phyloP scores from a whole-genome alignment of 2,797 vertebrate genomes.

The Oreortyx pictus region DNA sequence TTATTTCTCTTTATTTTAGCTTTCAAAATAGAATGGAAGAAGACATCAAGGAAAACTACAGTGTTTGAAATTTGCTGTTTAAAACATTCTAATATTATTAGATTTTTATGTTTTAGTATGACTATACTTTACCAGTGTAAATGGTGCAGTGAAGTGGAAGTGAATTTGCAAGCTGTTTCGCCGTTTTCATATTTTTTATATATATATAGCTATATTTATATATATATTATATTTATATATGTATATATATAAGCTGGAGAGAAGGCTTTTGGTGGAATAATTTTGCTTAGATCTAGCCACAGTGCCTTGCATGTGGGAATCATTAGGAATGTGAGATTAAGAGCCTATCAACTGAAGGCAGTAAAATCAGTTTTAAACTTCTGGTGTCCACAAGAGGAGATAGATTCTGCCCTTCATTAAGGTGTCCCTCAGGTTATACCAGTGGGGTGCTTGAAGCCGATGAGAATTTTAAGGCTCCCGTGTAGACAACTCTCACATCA shows the following conservation, averaged over 20 bases:
- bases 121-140: not conserved
- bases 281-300: slow-evolving; percentile 31
- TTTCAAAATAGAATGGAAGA: slow-evolving; percentile 26
- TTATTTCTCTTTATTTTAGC: not conserved
- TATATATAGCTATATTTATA: too few species aligned
- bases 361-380: slow-evolving; percentile 36
- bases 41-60: slow-evolving; percentile 4
- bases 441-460: not conserved
- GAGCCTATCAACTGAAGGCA: slow-evolving; percentile 19
- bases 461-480: not conserved
- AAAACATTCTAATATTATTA: not conserved
- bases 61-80: not conserved
- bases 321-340: slow-evolving; percentile 20
- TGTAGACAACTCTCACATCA: not conserved
- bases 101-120: not conserved
- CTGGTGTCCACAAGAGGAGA: not conserved
- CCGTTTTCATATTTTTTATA: not conserved
- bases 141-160: not conserved
- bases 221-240: not conserved
- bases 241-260: not conserved
- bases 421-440: not conserved
- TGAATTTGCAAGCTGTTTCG: not conserved
- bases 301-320: not conserved
- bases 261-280: not conserved
- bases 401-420: not conserved